A percentile compares a stretch with the other conserved stretches of the same genome.
These are phyloP conservation scores for Diacarnus erythraeanus DNA, from an alignment of 37 sponge, comb jelly and placozoan genomes.

Conservation along the genomic window DNA sequence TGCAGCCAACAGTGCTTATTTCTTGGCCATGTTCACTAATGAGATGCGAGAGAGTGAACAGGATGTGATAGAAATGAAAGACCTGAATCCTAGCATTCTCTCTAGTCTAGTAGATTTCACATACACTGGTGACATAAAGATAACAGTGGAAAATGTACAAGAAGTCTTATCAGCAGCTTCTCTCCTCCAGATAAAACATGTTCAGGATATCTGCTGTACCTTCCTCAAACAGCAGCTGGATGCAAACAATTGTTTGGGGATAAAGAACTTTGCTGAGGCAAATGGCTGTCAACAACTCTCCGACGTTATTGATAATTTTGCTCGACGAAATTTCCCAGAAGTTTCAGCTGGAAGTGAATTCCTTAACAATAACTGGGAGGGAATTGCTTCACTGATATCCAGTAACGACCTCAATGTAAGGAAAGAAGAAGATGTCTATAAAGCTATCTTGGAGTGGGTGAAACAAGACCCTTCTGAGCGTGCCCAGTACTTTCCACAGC, in stretches of 20 bases:
- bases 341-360: conserved; percentile 75
- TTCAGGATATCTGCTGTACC: conserved; percentile 88
- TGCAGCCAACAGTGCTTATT: conserved; percentile 86
- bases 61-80: conserved; percentile 80
- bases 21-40: conserved; percentile 92
- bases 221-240: conserved; percentile 92
- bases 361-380: conserved; percentile 74
- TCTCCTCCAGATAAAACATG: conserved; percentile 85
- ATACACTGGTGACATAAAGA: conserved; percentile 85
- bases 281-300: conserved; percentile 83
- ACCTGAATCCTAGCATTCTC: conserved; percentile 80
- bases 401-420: conserved; percentile 79
- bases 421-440: conserved; percentile 88
- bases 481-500: conserved; percentile 60
- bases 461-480: conserved; percentile 70
- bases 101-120: conserved; percentile 80
- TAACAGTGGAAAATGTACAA: conserved; percentile 91
- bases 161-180: conserved; percentile 90
- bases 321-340: conserved; percentile 68
- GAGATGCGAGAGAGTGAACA: conserved; percentile 78
- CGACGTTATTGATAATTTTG: conserved; percentile 71
- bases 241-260: conserved; percentile 89
- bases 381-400: conserved; percentile 63
- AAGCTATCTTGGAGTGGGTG: conserved; percentile 86
- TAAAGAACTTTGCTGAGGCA: conserved; percentile 87